Evolutionary conservation across 2,797 vertebrate species (phyloP), one percentile per base, ranked within the genome.

Genomic region (Serranus cabrilla): DNA sequence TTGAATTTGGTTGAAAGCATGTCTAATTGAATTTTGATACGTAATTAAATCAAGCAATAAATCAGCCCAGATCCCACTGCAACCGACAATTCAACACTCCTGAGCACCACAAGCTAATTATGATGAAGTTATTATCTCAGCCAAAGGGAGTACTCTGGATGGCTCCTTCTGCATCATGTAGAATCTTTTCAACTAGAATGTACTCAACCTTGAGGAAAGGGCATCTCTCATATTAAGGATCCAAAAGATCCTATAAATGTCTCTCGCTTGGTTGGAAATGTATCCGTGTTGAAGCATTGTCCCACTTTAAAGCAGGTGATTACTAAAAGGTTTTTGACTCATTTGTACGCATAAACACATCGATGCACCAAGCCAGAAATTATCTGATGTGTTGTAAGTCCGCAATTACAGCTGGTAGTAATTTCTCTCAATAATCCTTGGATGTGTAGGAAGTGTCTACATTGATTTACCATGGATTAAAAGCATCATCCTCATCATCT

Each of bases 1-100:
- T 92, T 92, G 91, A 93, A 91, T 94, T 94, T 90, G 87, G 86
- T 89, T 93, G 89, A 95, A 96, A 95, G 92, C 91, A 86, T 78
- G 92, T 92, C 95, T 95, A 96, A 96, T 95, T 96, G 94, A 96
- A 96, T 95, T 95, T 95, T 93, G 94, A 95, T 95, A 94, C 93
- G 70, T 95, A 96, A 96, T 95, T 95, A 95, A 96, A 95, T 96
- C 92, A 95, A 94, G 93, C 91, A 93, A 93, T 95, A 95, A 95
- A 95, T 95, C 93, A 94, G 92, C 88, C 89, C 92, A 94, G 92
- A 93, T 94, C 94, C 94, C 93, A 91, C 81, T 90, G 94, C 94
- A 94, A 92, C 93, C 76, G 89, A 90, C 91, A 93, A 92, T 94
- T 91, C 92, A 93, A 91, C 91, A 92, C 92, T 95, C 93, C 90